A percentile compares a stretch with the other conserved stretches of the same genome.
Evolutionary conservation across 2,888 invertebrate genomes (phyloP).

Genomic region (Pseudoips prasinana): DNA sequence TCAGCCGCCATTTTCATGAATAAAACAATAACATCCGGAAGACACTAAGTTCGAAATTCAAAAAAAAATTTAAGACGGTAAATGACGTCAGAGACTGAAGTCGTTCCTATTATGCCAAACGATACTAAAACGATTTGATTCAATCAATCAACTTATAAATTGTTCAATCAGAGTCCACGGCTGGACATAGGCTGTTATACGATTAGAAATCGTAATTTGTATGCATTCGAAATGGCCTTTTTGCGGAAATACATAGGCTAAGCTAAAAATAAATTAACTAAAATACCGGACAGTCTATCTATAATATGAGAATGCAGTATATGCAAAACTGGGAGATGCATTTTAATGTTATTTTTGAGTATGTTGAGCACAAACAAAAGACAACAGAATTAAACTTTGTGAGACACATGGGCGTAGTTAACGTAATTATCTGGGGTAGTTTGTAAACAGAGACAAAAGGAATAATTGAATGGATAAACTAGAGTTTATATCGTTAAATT

Average conservation of each 20-base stretch:
- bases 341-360: no score
- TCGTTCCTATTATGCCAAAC: not conserved
- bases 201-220: slow-evolving; percentile 42
- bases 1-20: no score
- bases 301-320: slow-evolving; percentile 46
- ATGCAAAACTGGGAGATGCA: slow-evolving; percentile 32
- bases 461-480: no score
- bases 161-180: not conserved
- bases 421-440: no score
- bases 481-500: no score
- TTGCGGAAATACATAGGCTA: slow-evolving; percentile 52
- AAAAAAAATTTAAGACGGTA: no score
- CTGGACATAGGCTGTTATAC: slow-evolving; percentile 5
- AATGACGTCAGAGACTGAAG: not conserved
- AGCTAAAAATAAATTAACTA: slow-evolving; percentile 64
- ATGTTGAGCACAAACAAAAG: no score
- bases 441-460: no score
- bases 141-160: not conserved
- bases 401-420: no score
- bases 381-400: no score
- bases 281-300: slow-evolving; percentile 56
- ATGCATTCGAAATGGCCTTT: slow-evolving; percentile 44
- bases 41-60: no score
- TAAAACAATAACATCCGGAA: no score
- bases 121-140: not conserved